These are phyloP conservation scores for Spodoptera exigua DNA, from an alignment of 2,888 invertebrate genomes.

Conservation along the genomic window DNA sequence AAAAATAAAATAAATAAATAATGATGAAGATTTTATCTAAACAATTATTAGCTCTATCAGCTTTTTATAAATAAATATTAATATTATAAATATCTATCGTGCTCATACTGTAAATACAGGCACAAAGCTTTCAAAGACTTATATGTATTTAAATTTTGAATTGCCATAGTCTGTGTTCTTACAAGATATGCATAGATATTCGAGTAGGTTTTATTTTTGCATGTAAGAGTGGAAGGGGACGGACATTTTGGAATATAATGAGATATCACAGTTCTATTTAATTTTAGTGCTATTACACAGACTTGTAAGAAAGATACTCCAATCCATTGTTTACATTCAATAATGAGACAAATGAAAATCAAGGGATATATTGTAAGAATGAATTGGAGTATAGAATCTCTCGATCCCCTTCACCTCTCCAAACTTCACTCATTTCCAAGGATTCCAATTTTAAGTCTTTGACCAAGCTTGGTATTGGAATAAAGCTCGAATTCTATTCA, in stretches of 20 bases:
- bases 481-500: constrained; percentile 57
- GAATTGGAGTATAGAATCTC: background rate
- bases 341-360: too few relatives aligned
- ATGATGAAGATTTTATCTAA: too few relatives aligned
- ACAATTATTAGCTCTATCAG: too few relatives aligned
- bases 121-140: constrained; percentile 61
- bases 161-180: constrained; percentile 27
- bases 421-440: constrained; percentile 42
- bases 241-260: constrained; percentile 29
- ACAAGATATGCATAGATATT: constrained; percentile 61
- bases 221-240: constrained; percentile 42
- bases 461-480: constrained; percentile 51
- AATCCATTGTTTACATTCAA: too few relatives aligned
- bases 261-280: constrained; percentile 37
- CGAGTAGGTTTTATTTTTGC: constrained; percentile 35
- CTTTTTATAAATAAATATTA: background rate
- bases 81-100: background rate
- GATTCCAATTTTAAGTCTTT: constrained; percentile 59
- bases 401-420: constrained; percentile 34
- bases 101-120: constrained; percentile 55
- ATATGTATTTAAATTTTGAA: constrained; percentile 35
- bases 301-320: constrained; percentile 7
- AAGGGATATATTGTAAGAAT: too few relatives aligned
- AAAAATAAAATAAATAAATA: constrained; percentile 5
- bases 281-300: constrained; percentile 7